Percentiles rank a stretch among this genome's conserved stretches.
Conservation (phyloP, 2,113 vertebrate genomes). For the Scortum barcoo region DNA sequence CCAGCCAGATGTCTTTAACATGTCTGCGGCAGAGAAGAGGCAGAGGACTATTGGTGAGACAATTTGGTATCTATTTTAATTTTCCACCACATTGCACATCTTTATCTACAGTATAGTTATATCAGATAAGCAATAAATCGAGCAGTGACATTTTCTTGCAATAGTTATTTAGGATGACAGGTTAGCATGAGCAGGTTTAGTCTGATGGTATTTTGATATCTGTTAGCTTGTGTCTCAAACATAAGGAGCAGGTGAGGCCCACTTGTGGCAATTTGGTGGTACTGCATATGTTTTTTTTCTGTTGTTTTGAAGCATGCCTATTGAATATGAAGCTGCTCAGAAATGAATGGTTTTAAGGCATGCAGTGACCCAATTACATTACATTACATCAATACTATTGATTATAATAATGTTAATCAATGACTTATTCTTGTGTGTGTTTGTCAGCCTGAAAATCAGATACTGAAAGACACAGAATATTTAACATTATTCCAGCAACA, state of each 20-base stretch:
- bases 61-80: neutral
- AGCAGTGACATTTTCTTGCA: neutral
- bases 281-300: constrained; percentile 50
- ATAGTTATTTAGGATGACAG: neutral
- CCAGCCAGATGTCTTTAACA: constrained; percentile 93
- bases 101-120: neutral
- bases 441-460: constrained; percentile 2
- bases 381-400: too few species aligned
- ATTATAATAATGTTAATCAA: constrained; percentile 41
- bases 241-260: constrained; percentile 49
- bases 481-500: neutral
- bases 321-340: constrained; percentile 25
- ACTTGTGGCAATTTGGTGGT: constrained; percentile 58
- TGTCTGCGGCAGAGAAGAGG: constrained; percentile 92
- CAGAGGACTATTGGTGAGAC: constrained; percentile 90
- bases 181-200: neutral
- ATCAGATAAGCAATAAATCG: neutral
- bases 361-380: constrained; percentile 37
- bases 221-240: neutral
- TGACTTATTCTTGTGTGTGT: neutral
- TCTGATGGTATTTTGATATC: constrained; percentile 5
- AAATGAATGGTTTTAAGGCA: constrained; percentile 23
- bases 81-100: neutral
- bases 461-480: neutral
- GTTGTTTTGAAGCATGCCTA: neutral